Conservation (phyloP, 1,140 invertebrate species). For the Drosophila trapezifrons region DNA sequence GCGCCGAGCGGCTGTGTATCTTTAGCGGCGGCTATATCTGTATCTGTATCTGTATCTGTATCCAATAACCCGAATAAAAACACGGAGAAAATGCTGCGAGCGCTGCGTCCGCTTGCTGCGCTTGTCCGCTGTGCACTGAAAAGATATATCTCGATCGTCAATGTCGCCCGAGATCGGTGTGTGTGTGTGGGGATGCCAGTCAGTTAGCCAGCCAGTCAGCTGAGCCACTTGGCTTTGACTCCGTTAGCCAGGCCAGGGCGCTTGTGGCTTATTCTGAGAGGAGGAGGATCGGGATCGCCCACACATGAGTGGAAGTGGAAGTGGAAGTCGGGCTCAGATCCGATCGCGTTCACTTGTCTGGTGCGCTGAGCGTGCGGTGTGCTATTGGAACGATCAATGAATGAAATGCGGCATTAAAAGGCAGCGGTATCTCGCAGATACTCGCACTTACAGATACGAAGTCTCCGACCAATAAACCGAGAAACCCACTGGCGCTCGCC, state of each 20-base stretch:
- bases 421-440: slow-evolving; percentile 68
- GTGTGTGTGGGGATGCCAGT: slow-evolving; percentile 49
- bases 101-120: slow-evolving; percentile 73
- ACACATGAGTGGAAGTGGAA: slow-evolving; percentile 46
- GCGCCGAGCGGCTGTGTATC: slow-evolving; percentile 45
- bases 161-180: slow-evolving; percentile 56
- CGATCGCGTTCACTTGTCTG: slow-evolving; percentile 41
- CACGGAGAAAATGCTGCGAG: slow-evolving; percentile 66
- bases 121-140: slow-evolving; percentile 74
- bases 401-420: slow-evolving; percentile 80
- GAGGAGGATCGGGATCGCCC: slow-evolving; percentile 40
- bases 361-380: slow-evolving; percentile 71
- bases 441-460: slow-evolving; percentile 42
- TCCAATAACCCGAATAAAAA: slow-evolving; percentile 77
- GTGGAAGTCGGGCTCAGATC: slow-evolving; percentile 26
- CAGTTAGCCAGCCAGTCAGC: slow-evolving; percentile 15
- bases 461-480: slow-evolving; percentile 76
- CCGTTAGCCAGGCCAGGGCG: slow-evolving; percentile 60
- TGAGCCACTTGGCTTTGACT: slow-evolving; percentile 72
- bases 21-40: slow-evolving; percentile 37
- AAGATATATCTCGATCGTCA: slow-evolving; percentile 52
- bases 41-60: slow-evolving; percentile 57
- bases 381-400: slow-evolving; percentile 81
- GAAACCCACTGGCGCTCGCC: slow-evolving; percentile 75
- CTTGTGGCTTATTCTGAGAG: slow-evolving; percentile 50